Evolutionary conservation across 2,797 vertebrate genomes (phyloP), one percentile per base, ranked within the genome.

Genomic region (Morus bassanus): DNA sequence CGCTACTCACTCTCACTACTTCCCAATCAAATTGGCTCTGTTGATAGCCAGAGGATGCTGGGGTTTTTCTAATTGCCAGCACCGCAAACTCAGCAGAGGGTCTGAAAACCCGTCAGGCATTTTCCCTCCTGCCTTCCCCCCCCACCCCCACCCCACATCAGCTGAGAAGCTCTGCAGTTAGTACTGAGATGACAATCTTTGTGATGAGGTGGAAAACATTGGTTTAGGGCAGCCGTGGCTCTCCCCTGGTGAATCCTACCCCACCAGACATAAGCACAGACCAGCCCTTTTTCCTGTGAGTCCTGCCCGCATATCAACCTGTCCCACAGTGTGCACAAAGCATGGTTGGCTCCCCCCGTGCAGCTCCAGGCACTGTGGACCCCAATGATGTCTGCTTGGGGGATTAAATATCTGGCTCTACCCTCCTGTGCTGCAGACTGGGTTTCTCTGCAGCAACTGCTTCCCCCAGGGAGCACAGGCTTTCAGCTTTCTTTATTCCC

Each of bases 311-410:
- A 19, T 22, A 33, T 22, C 31, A n/a, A 14, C 35, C 28, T 11
- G 21, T 56, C 45, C 41, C 65, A 67, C 31, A 28, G 28, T 1
- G 1, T 24, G 27, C 45, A 59, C n/a, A 61, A 50, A 28, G 27
- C 43, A 22, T 1, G 0, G 1, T 18, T 25, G 41, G 17, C 18
- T 28, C n/a, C 22, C 31, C 8, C 18, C 2, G 0, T 10, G 50
- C 37, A 41, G 48, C 24, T 33, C 54, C 67, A 37, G 19, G 64
- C 35, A 31, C 33, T 17, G 9, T 3, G 8, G 21, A 50, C 7
- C 50, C 67, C 43, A 37, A 15, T 7, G 14, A 37, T 39, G 48
- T 31, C 43, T 46, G n/a, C 56, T 5, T 31, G 37, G 37, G 10
- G 39, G 9, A 57, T 21, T 46, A 37, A 79, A 63, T 7, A n/a